These are phyloP conservation scores for Rhinolophus ferrumequinum DNA, from an alignment of 2,113 vertebrate species.

Conservation along the genomic window DNA sequence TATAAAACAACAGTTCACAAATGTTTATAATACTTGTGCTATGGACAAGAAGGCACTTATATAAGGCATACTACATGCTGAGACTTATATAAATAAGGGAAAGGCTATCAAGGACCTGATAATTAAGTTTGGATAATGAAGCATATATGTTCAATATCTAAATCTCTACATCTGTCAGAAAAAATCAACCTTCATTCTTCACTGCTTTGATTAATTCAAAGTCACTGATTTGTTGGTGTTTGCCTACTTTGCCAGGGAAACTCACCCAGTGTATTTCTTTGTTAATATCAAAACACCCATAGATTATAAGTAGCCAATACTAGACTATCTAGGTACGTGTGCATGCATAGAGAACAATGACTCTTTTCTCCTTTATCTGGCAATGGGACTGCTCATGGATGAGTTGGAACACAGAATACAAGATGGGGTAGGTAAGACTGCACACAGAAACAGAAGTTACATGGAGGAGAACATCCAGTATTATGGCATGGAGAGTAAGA, in stretches of 20 bases:
- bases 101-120: not conserved
- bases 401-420: not conserved
- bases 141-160: not conserved
- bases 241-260: not conserved
- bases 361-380: not conserved
- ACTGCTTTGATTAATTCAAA: conserved; percentile 41
- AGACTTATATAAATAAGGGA: not conserved
- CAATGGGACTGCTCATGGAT: not conserved
- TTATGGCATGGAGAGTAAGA: not conserved
- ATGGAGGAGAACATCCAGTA: not conserved
- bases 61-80: not conserved
- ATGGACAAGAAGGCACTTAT: not conserved
- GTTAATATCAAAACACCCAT: not conserved
- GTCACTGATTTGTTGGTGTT: not conserved
- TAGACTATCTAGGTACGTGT: not conserved
- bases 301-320: not conserved
- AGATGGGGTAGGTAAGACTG: not conserved
- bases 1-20: not conserved
- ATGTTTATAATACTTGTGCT: not conserved
- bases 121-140: not conserved
- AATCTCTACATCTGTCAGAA: not conserved
- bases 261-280: not conserved
- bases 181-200: not conserved
- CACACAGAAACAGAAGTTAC: not conserved
- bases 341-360: not conserved